Base-by-base conservation (phyloP, 2,888 invertebrate genomes). In the Scaptomyza reducta region DNA sequence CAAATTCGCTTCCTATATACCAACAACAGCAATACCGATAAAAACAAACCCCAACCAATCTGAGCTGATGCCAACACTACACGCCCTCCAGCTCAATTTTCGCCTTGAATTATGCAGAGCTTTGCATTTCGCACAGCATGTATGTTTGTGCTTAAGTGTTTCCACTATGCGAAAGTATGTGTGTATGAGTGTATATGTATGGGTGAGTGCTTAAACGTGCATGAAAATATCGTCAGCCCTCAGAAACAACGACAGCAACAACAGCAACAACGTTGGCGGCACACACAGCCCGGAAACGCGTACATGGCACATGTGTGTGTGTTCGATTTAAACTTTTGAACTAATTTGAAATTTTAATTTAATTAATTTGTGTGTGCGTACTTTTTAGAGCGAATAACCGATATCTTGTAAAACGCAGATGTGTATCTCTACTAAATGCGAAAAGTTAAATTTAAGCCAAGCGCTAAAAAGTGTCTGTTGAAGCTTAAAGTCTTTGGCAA, bases 281-380 rank as follows among this genome's bases (percentile, higher is more conserved):
- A 22, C 22, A 22, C 22, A 22, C 44, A 31, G 58, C 59, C 49
- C 61, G 58, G 68, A 58, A 79, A 73, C 64, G 79, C 63, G 57
- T 75, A 60, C 69, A 65, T 61, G 65, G 59, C 67, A 69, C 27
- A 18, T 42, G 57, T 11, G 35, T 31, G 44, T n/a, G 31, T 31
- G 45, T 63, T 57, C 31, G 49, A 63, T 57, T 46, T 50, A 70
- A 82, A 82, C 81, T 76, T 86, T 80, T 68, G 70, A 80, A 74
- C 84, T 84, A 80, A 86, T 83, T 84, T 84, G 76, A 78, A 83
- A 80, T 78, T 76, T 76, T 80, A 86, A 83, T 83, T 83, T 70
- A 78, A 80, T 86, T 84, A 86, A 86, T 83, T 80, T 80, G 76
- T 71, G 40, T 40, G 47, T 65, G 65, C 64, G 54, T 57, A 54